Base-by-base conservation (phyloP, 2,888 invertebrate species). In the Malacosoma neustria region DNA sequence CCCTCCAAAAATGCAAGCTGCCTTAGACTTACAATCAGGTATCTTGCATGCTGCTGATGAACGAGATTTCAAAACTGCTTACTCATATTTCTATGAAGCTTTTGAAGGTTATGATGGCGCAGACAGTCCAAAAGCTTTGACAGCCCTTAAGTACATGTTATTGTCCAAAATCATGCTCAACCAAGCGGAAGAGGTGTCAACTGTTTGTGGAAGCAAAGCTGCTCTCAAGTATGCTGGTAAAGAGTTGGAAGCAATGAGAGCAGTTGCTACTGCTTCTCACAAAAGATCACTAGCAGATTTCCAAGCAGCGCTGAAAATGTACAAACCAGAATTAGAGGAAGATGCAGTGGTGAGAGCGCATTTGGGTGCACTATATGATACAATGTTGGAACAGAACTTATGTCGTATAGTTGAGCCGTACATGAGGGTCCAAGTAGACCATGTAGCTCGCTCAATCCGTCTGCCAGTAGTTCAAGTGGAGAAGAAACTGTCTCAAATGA, bases 31-130 rank as follows among this genome's bases (percentile, higher is more conserved):
- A 49, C 98, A 99, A 71, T 98, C 99, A 3, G 98, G 98, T 54
- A 97, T 99, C 52, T 87, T 99, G 39, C 99, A 99, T 82, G 99
- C 99, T 6, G 99, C 99, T n/a, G 99, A 99, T 71, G 99, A 99
- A 76, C 93, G 96, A 57, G 99, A 99, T 71, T 99, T 99, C 76
- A 99, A 99, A 89, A 99, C 99, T 40, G 99, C 98, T 33, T 99
- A 97, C 84, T 99, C 99, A 38, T 99, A 99, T 72, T 99, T 99
- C 72, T 99, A 99, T 75, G 99, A 99, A 87, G 98, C 98, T 9
- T 99, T 99, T 76, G 99, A 99, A 87, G 97, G 98, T 52, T 98
- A 96, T 74, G 98, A 98, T 76, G 97, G 97, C 50, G 94, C 97
- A 3, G 97, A 97, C 57, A 93, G 92, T 61, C 90, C 91, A 3